Conservation (phyloP, 2,113 vertebrate species). For the Hippocampus guttulatus region DNA sequence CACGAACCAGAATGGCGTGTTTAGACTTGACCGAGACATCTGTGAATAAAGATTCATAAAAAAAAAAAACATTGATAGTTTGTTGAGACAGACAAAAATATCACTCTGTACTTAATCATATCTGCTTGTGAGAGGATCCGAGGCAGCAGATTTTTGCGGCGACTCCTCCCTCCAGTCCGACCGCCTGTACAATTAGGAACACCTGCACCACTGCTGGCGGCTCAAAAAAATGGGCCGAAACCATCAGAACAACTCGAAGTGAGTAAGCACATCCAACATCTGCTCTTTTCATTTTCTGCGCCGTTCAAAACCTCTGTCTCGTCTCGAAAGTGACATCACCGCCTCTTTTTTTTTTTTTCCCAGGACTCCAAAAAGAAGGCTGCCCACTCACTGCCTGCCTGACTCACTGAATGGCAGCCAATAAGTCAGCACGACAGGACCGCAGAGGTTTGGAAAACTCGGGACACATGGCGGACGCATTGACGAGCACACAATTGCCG, state of each 20-base stretch:
- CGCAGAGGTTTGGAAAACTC: constrained; percentile 8
- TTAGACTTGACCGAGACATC: not conserved
- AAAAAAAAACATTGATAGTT: not conserved
- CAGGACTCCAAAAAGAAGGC: constrained; percentile 32
- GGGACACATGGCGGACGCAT: not conserved
- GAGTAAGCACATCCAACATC: constrained; percentile 1
- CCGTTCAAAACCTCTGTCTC: not conserved
- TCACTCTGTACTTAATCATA: too few species aligned
- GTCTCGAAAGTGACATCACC: constrained; percentile 9
- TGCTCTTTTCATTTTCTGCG: not conserved
- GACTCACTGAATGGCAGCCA: constrained; percentile 34
- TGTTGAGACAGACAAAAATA: not conserved
- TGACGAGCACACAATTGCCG: not conserved
- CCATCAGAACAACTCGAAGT: not conserved
- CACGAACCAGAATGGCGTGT: too few species aligned
- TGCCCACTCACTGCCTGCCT: constrained; percentile 17
- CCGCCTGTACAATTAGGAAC: not conserved
- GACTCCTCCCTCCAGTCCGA: not conserved
- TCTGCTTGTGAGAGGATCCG: too few species aligned
- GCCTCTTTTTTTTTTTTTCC: not conserved
- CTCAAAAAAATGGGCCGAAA: not conserved
- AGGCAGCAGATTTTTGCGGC: too few species aligned
- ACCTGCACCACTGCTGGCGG: not conserved
- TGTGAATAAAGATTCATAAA: not conserved
- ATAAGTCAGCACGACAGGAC: constrained; percentile 7